phyloP scores from a whole-genome alignment of 2,888 invertebrate species.

The Candidula unifasciata region DNA sequence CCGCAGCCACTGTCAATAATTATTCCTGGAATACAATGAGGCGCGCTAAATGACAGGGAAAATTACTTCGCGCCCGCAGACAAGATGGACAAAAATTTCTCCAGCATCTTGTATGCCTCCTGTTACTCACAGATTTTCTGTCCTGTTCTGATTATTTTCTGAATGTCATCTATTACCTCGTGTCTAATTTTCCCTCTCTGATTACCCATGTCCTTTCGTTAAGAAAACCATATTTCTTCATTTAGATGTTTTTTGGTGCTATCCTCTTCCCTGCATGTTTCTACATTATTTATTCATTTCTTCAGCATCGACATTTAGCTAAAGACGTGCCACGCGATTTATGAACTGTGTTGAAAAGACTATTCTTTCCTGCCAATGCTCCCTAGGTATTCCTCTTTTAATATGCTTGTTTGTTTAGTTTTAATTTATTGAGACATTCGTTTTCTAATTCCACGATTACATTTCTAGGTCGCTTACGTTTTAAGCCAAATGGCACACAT shows the following conservation, averaged over 20 bases:
- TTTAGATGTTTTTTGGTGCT: neutral
- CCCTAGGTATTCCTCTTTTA: no score
- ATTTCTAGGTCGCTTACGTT: no score
- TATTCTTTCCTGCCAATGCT: no score
- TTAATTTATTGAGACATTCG: no score
- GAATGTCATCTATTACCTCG: neutral
- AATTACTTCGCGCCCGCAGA: neutral
- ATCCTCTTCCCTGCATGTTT: neutral
- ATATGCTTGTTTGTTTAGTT: no score
- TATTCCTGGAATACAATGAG: conserved; percentile 16
- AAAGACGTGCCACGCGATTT: no score
- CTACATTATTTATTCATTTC: no score
- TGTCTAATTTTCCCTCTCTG: neutral
- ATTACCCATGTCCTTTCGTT: neutral
- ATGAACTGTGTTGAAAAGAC: no score
- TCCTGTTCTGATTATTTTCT: neutral
- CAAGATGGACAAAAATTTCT: neutral
- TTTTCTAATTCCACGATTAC: no score
- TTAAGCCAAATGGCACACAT: no score
- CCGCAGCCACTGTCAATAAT: conserved; percentile 13
- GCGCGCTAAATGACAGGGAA: conserved; percentile 12
- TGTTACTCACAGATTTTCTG: neutral
- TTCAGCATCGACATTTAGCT: no score
- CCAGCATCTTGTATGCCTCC: neutral
- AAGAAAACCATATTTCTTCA: neutral